Evolutionary conservation across 2,888 invertebrate species (phyloP).

Genomic region (Zygogramma bicolorata): DNA sequence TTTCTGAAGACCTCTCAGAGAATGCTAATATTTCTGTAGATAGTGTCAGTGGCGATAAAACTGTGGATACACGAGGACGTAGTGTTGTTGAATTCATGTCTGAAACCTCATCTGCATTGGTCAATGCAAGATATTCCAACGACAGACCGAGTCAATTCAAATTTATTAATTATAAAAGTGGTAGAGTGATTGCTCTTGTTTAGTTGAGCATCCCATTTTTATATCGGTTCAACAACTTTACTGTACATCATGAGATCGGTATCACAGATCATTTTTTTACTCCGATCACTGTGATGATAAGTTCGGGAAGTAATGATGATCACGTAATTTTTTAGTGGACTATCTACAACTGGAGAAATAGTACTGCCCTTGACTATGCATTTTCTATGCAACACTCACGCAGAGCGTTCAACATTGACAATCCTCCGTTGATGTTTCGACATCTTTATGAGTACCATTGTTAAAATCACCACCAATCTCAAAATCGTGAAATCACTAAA

Average conservation of each 20-base stretch:
- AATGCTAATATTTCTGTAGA: neutral
- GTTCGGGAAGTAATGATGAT: neutral
- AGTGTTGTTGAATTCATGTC: neutral
- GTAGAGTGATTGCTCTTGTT: neutral
- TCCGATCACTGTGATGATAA: too few relatives aligned
- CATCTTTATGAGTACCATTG: neutral
- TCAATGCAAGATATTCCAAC: neutral
- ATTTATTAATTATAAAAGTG: neutral
- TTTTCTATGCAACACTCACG: neutral
- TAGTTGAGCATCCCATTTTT: neutral
- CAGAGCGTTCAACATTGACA: neutral
- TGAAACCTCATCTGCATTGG: neutral
- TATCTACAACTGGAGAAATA: neutral
- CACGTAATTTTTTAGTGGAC: neutral
- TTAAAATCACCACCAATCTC: neutral
- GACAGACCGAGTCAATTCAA: neutral
- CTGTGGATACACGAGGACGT: conserved; percentile 6
- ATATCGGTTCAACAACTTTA: neutral
- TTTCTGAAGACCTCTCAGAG: neutral
- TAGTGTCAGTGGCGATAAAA: neutral
- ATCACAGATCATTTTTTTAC: neutral
- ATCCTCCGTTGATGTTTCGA: neutral
- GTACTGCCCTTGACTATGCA: neutral
- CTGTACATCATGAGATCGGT: neutral
- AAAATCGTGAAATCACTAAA: neutral